phyloP scores from a whole-genome alignment of 1,140 invertebrate species.

The Ctenoplectra terminalis region DNA sequence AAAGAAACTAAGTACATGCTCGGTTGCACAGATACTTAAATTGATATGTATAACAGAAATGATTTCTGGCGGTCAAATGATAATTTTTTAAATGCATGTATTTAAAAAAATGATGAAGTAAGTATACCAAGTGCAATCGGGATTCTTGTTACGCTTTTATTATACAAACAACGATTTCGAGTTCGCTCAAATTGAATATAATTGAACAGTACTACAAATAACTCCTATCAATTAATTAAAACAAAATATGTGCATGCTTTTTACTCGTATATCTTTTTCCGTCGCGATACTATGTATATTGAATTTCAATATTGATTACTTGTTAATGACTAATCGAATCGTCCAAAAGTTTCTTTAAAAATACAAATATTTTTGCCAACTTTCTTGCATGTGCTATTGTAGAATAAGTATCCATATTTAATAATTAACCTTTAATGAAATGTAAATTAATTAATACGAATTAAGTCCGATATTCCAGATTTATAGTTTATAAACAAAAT shows the following conservation, averaged over 20 bases:
- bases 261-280: constrained; percentile 20
- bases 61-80: background rate
- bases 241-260: constrained; percentile 20
- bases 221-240: constrained; percentile 17
- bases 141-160: constrained; percentile 13
- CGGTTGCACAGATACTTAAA: constrained; percentile 1
- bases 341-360: constrained; percentile 23
- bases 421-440: background rate
- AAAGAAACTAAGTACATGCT: background rate
- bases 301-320: constrained; percentile 12
- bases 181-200: constrained; percentile 26
- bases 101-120: background rate
- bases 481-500: constrained; percentile 2
- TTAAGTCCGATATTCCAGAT: constrained; percentile 12
- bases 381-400: constrained; percentile 36
- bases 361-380: constrained; percentile 26
- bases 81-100: background rate
- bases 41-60: constrained; percentile 16
- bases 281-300: constrained; percentile 1
- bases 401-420: constrained; percentile 19
- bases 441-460: constrained; percentile 4
- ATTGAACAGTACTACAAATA: constrained; percentile 13
- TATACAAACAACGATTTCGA: constrained; percentile 37
- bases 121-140: background rate
- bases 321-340: constrained; percentile 13